A percentile compares a stretch with the other conserved stretches of the same genome.
phyloP scores from a whole-genome alignment of 2,113 vertebrate species.

The Noctilio leporinus region DNA sequence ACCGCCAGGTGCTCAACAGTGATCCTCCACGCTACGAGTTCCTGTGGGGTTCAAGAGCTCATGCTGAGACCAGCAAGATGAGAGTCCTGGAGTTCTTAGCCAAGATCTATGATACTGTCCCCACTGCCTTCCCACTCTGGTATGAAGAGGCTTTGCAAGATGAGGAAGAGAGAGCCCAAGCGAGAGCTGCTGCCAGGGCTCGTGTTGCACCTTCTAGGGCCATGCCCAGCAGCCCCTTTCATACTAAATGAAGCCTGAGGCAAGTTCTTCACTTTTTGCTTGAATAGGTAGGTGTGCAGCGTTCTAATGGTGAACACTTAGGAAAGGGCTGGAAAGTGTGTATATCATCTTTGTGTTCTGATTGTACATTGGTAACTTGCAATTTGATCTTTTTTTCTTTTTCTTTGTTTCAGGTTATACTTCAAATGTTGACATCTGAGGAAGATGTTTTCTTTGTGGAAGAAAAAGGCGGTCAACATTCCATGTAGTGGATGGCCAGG shows the following conservation, averaged over 20 bases:
- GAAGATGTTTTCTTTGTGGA: constrained; percentile 10
- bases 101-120: not conserved
- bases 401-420: not conserved
- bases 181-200: constrained; percentile 34
- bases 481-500: not conserved
- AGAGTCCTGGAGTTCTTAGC: constrained; percentile 44
- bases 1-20: not conserved
- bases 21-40: constrained; percentile 40
- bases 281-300: not conserved
- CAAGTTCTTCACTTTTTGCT: not conserved
- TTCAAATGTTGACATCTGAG: not conserved
- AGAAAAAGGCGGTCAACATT: not conserved
- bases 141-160: constrained; percentile 55
- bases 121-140: constrained; percentile 12
- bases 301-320: not conserved
- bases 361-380: not conserved
- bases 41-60: constrained; percentile 21
- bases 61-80: constrained; percentile 55
- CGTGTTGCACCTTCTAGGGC: not conserved
- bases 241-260: not conserved
- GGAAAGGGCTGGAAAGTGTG: not conserved
- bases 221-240: not conserved
- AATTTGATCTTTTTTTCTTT: not conserved
- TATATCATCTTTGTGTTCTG: not conserved
- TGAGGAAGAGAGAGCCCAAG: constrained; percentile 41